Percentiles rank a stretch among this genome's conserved stretches.
phyloP scores from a whole-genome alignment of 2,888 invertebrate species.

The Tineola bisselliella region DNA sequence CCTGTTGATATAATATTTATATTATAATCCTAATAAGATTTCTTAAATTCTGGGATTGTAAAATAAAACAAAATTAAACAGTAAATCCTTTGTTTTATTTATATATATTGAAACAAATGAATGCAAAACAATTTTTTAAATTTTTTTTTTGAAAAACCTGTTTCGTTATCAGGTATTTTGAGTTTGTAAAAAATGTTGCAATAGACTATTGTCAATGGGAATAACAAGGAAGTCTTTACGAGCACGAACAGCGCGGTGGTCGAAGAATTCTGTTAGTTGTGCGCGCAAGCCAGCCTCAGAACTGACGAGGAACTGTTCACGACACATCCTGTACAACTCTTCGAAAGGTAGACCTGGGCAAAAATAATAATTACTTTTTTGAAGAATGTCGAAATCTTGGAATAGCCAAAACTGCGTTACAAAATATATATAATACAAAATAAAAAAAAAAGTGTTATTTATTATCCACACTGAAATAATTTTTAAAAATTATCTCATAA shows the following conservation, averaged over 20 bases:
- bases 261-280: slow-evolving; percentile 93
- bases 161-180: slow-evolving; percentile 39
- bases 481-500: no score
- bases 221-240: slow-evolving; percentile 84
- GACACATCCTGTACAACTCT: slow-evolving; percentile 83
- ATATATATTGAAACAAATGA: neutral
- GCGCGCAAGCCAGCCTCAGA: slow-evolving; percentile 91
- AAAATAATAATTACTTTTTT: neutral
- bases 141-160: no score
- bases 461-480: no score
- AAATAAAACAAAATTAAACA: slow-evolving; percentile 54
- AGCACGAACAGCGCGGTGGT: slow-evolving; percentile 89
- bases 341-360: slow-evolving; percentile 84
- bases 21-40: slow-evolving; percentile 67
- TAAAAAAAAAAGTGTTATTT: no score
- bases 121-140: no score
- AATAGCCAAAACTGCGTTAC: no score
- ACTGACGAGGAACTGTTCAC: slow-evolving; percentile 92
- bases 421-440: no score
- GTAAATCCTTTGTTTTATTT: slow-evolving; percentile 21
- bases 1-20: slow-evolving; percentile 56
- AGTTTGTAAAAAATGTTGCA: slow-evolving; percentile 82
- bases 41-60: slow-evolving; percentile 66
- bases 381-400: no score
- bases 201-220: slow-evolving; percentile 76